phyloP scores from a whole-genome alignment of 2,888 invertebrate species.

The Philopedon plagiatum region DNA sequence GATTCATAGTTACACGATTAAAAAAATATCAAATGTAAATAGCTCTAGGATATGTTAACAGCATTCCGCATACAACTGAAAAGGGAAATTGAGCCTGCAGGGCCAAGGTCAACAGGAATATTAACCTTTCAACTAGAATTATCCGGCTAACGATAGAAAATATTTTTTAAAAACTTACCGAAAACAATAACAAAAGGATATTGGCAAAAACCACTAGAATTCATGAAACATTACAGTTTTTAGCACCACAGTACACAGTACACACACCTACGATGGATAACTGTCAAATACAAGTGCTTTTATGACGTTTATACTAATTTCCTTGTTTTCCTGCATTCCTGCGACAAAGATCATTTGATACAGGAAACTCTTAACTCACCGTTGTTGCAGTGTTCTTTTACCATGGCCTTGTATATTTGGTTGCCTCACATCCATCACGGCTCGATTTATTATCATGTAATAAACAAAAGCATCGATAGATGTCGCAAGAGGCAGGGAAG shows the following conservation, averaged over 20 bases:
- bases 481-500: too few species aligned
- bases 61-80: background rate
- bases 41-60: background rate
- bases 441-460: background rate
- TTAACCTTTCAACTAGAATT: background rate
- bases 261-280: conserved; percentile 31
- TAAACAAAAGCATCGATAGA: too few species aligned
- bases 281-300: conserved; percentile 27
- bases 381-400: conserved; percentile 4
- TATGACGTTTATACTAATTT: conserved; percentile 20
- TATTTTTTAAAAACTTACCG: background rate
- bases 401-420: background rate
- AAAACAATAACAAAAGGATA: conserved; percentile 22
- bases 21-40: background rate
- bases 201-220: conserved; percentile 22
- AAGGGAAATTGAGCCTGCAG: conserved; percentile 11
- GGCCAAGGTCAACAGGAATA: conserved; percentile 23
- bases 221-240: conserved; percentile 24
- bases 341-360: background rate
- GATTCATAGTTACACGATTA: background rate
- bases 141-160: background rate
- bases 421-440: conserved; percentile 8
- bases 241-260: conserved; percentile 24
- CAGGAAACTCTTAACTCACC: conserved; percentile 20
- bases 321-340: conserved; percentile 15